Percentiles rank a stretch among this genome's conserved stretches.
Conservation (phyloP, 2,113 vertebrate genomes). For the Silurus meridionalis region DNA sequence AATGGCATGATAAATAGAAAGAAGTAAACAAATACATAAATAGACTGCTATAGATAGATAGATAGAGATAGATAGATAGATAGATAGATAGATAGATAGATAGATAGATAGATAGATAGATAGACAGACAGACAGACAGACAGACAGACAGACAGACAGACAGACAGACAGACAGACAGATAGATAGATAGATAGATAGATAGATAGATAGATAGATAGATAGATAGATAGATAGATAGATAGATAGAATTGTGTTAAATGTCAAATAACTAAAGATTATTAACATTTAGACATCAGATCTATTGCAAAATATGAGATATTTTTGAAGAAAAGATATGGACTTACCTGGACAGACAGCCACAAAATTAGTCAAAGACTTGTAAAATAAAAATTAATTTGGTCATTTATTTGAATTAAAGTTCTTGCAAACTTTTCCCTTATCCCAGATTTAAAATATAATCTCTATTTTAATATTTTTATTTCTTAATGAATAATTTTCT, state of each 20-base stretch:
- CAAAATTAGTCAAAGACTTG: slow-evolving; percentile 33
- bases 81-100: background rate
- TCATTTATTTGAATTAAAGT: too few species aligned
- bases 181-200: background rate
- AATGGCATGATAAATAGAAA: background rate
- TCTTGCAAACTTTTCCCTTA: too few species aligned
- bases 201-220: too few species aligned
- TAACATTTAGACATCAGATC: slow-evolving; percentile 8
- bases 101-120: background rate
- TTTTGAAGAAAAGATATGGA: background rate
- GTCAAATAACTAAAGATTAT: slow-evolving; percentile 2
- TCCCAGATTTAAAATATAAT: too few species aligned
- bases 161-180: too few species aligned
- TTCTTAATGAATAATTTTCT: too few species aligned
- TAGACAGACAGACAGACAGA: too few species aligned
- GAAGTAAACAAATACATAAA: background rate
- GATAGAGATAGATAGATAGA: background rate
- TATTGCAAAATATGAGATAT: too few species aligned
- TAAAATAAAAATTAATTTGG: background rate
- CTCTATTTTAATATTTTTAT: too few species aligned
- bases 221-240: too few species aligned
- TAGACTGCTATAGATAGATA: too few species aligned
- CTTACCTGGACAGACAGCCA: slow-evolving; percentile 8
- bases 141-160: too few species aligned
- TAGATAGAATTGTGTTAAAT: background rate